phyloP scores from a whole-genome alignment of 1,140 invertebrate genomes.

The Drosophila melanogaster region DNA sequence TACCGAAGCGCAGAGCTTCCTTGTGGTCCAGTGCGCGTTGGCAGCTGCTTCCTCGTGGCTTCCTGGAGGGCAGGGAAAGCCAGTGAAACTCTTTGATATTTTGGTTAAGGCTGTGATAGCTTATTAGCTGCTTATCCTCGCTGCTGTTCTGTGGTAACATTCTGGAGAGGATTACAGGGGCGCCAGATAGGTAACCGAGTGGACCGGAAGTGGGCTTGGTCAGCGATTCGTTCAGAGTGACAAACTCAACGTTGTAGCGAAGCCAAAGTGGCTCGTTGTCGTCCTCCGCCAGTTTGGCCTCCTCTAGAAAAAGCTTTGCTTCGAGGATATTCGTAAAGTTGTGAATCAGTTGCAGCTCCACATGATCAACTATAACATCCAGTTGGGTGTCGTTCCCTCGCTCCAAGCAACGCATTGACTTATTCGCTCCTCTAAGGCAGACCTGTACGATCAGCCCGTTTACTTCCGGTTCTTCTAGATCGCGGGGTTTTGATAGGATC shows the following conservation, averaged over 20 bases:
- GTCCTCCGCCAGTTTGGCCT: background rate
- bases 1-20: conserved; percentile 51
- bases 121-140: conserved; percentile 20
- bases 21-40: background rate
- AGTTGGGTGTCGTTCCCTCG: conserved; percentile 32
- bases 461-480: conserved; percentile 37
- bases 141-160: conserved; percentile 42
- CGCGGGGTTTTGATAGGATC: conserved; percentile 39
- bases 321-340: conserved; percentile 59
- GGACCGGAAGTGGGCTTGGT: conserved; percentile 59
- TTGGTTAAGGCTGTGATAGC: conserved; percentile 48
- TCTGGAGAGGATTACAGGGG: conserved; percentile 57
- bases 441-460: conserved; percentile 39
- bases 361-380: conserved; percentile 34
- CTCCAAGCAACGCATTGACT: conserved; percentile 15
- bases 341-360: conserved; percentile 53
- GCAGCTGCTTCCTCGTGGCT: conserved; percentile 24
- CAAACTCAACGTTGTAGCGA: conserved; percentile 28
- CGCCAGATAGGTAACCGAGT: conserved; percentile 66
- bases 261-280: conserved; percentile 44
- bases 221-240: background rate
- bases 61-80: conserved; percentile 37
- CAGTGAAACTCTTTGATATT: conserved; percentile 32
- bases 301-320: conserved; percentile 19
- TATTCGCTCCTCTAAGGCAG: conserved; percentile 24